Conservation (phyloP, 1,140 invertebrate species). For the Periplaneta americana region DNA sequence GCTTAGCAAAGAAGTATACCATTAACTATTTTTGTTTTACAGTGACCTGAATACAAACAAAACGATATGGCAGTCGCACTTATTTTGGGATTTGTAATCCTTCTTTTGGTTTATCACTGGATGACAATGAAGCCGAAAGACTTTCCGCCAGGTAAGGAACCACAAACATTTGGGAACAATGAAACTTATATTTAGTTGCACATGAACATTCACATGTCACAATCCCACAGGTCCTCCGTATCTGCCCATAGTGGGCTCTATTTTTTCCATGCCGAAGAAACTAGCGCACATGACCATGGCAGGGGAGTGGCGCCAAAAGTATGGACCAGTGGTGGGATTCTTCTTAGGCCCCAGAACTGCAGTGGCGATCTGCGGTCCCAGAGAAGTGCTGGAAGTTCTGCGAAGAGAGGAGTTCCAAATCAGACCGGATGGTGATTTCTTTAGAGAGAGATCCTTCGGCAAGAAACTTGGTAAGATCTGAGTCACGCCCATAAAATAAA, state of each 20-base stretch:
- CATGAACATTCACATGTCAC: no score
- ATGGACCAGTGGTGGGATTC: slow-evolving; percentile 36
- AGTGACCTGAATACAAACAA: no score
- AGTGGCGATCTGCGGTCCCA: slow-evolving; percentile 34
- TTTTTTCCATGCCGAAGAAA: slow-evolving; percentile 32
- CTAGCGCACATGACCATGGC: slow-evolving; percentile 29
- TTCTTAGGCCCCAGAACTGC: slow-evolving; percentile 30
- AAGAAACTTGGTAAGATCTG: slow-evolving; percentile 50
- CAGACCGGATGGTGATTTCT: slow-evolving; percentile 42
- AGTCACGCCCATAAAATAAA: no score
- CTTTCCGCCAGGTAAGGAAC: no score
- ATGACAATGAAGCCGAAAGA: no score
- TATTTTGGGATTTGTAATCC: no score
- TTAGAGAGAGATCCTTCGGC: slow-evolving; percentile 52
- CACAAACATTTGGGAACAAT: no score
- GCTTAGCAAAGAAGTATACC: no score
- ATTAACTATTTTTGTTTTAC: no score
- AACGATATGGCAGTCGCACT: no score
- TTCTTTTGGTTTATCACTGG: no score
- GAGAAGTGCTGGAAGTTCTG: slow-evolving; percentile 34
- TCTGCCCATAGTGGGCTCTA: slow-evolving; percentile 37
- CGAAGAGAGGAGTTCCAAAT: slow-evolving; percentile 35
- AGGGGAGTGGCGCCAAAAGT: slow-evolving; percentile 31
- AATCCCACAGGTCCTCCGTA: slow-evolving; percentile 36
- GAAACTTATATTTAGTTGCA: no score